Evolutionary conservation across 2,888 invertebrate genomes (phyloP).

Genomic region (Aphrophora alni): DNA sequence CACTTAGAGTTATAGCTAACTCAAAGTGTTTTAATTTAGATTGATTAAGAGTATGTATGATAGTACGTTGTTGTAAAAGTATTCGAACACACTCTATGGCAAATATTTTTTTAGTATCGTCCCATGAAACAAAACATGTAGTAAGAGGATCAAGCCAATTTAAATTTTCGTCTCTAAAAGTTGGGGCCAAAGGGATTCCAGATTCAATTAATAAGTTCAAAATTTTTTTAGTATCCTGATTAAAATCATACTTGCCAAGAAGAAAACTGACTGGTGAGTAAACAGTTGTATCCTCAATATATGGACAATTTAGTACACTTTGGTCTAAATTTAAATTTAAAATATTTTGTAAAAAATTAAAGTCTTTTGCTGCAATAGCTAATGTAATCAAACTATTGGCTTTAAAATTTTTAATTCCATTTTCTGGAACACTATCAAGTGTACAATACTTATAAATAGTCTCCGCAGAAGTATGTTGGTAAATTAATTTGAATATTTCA

Average conservation of each 20-base stretch:
- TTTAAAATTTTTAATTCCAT: background rate
- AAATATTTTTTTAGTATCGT: background rate
- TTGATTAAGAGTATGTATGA: background rate
- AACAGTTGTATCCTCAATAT: background rate
- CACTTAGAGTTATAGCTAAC: background rate
- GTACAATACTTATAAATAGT: background rate
- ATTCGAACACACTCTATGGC: background rate
- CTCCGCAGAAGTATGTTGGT: background rate
- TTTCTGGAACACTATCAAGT: background rate
- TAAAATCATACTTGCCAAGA: background rate
- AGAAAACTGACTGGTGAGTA: background rate
- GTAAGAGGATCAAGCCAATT: background rate
- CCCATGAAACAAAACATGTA: background rate
- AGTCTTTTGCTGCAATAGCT: background rate
- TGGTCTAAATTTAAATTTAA: background rate
- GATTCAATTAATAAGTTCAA: background rate
- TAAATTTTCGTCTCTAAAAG: background rate
- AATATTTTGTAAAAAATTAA: background rate
- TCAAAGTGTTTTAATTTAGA: background rate
- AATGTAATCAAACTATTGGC: background rate
- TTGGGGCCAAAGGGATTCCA: background rate
- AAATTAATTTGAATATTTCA: background rate
- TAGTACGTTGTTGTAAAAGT: background rate
- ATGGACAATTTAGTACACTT: background rate
- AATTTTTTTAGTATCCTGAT: background rate